Evolutionary conservation across 2,888 invertebrate species (phyloP).

Genomic region (Tiphia femorata): DNA sequence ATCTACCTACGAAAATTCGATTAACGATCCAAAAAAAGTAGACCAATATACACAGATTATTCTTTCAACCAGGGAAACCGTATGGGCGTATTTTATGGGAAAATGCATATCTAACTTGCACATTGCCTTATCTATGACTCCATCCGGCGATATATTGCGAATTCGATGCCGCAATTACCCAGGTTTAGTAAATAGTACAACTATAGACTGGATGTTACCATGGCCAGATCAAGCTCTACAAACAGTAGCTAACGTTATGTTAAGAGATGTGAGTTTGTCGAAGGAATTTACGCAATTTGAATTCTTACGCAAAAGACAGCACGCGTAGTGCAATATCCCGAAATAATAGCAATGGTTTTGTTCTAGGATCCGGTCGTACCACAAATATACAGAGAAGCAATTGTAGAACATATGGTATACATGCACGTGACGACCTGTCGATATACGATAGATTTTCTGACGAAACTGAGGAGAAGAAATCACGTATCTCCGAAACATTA

Average conservation of each 20-base stretch:
- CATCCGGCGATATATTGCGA: constrained; percentile 84
- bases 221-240: constrained; percentile 92
- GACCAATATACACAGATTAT: background rate
- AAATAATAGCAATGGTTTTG: too few species aligned
- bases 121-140: constrained; percentile 92
- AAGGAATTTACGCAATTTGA: constrained; percentile 19
- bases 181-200: constrained; percentile 91
- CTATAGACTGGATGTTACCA: constrained; percentile 94
- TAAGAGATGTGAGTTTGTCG: constrained; percentile 84
- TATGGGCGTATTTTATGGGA: constrained; percentile 87
- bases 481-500: constrained; percentile 95
- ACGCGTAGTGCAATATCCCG: background rate
- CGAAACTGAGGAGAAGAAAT: constrained; percentile 83
- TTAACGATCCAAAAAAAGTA: background rate
- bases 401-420: constrained; percentile 88
- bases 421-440: constrained; percentile 83
- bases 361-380: constrained; percentile 77
- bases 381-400: constrained; percentile 75
- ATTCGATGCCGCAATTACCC: constrained; percentile 92
- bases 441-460: constrained; percentile 80
- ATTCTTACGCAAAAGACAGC: background rate
- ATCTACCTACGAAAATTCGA: too few species aligned
- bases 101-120: constrained; percentile 88
- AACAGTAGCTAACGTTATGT: constrained; percentile 88
- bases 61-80: constrained; percentile 75